phyloP scores from a whole-genome alignment of 2,113 vertebrate genomes.

The Excalfactoria chinensis region DNA sequence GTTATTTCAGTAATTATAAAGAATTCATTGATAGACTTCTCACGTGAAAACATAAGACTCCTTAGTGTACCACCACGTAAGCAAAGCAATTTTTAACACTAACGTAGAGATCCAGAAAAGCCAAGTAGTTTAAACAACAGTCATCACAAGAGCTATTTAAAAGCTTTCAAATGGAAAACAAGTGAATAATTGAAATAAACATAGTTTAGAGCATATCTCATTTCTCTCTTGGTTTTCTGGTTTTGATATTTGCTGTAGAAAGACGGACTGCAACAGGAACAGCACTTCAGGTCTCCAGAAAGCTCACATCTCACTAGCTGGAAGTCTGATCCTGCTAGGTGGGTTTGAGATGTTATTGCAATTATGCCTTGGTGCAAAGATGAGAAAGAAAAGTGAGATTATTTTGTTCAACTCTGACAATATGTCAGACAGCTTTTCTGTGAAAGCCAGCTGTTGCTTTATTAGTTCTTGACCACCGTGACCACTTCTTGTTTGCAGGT shows the following conservation, averaged over 20 bases:
- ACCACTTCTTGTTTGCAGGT: not conserved
- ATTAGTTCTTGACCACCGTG: not conserved
- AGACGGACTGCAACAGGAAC: not conserved
- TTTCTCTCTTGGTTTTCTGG: not conserved
- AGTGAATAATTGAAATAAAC: not conserved
- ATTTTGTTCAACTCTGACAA: not conserved
- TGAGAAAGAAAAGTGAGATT: not conserved
- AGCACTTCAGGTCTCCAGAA: not conserved
- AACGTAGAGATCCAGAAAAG: not conserved
- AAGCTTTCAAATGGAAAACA: not conserved
- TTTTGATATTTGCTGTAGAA: not conserved
- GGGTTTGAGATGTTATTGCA: not conserved
- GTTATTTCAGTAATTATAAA: not conserved
- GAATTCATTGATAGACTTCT: not conserved
- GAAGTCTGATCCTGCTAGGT: not conserved
- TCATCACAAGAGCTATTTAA: not conserved
- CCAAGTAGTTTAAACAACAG: not conserved
- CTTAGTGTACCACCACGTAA: not conserved
- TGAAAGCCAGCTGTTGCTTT: not conserved
- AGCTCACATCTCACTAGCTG: fast-evolving
- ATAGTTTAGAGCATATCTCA: not conserved
- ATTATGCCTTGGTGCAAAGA: not conserved
- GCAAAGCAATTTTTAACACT: not conserved
- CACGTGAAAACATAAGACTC: not conserved
- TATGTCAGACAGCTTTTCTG: not conserved